Evolutionary conservation across 2,888 invertebrate species (phyloP).

Genomic region (Hyposoter dolosus): DNA sequence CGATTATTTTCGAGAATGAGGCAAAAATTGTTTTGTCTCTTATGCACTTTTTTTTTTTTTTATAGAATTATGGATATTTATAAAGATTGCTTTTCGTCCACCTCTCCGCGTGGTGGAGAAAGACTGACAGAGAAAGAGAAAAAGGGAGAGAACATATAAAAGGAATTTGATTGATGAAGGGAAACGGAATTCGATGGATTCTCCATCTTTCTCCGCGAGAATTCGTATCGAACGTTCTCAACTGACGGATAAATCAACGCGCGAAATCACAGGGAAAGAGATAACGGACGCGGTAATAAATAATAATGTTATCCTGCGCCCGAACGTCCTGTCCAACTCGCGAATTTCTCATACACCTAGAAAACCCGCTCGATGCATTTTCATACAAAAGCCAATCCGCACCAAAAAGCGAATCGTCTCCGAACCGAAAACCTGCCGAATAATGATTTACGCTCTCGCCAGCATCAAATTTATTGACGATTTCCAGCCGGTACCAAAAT

Average conservation of each 20-base stretch:
- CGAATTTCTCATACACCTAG: conserved; percentile 55
- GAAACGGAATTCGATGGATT: conserved; percentile 34
- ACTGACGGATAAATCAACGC: conserved; percentile 73
- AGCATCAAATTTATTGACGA: neutral
- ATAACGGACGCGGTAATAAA: conserved; percentile 75
- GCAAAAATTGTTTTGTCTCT: conserved; percentile 52
- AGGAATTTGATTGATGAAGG: conserved; percentile 33
- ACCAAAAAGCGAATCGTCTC: neutral
- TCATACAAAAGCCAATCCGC: conserved; percentile 13
- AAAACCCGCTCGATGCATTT: conserved; percentile 33
- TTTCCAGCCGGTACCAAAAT: neutral
- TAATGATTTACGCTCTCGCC: neutral
- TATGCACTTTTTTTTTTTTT: neutral
- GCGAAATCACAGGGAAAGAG: conserved; percentile 65
- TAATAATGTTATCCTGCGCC: conserved; percentile 72
- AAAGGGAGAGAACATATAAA: neutral
- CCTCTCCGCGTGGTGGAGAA: neutral
- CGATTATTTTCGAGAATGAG: conserved; percentile 55
- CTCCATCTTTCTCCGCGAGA: conserved; percentile 21
- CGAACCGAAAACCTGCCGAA: neutral
- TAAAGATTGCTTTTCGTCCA: neutral
- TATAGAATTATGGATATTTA: neutral
- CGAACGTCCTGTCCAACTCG: conserved; percentile 66
- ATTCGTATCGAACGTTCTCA: conserved; percentile 62
- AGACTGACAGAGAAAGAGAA: conserved; percentile 13